Conservation (phyloP, 2,797 vertebrate species). For the Cossypha heuglini region DNA sequence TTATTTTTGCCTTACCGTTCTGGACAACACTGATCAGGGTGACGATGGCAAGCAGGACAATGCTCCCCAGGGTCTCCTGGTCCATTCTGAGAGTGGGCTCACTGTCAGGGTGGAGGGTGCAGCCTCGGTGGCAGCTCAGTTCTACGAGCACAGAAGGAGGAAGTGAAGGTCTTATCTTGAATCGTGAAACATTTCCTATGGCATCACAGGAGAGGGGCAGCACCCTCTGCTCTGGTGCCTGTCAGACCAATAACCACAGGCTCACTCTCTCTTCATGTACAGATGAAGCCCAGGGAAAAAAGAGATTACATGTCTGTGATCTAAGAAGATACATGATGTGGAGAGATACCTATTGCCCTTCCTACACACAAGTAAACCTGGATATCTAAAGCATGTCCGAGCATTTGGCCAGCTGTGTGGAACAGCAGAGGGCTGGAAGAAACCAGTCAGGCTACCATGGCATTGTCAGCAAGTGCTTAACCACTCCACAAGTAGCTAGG, state of each 20-base stretch:
- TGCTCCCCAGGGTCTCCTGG: constrained; percentile 78
- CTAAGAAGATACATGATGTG: neutral
- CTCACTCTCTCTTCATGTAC: fast-evolving
- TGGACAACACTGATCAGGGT: constrained; percentile 91
- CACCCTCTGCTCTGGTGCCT: neutral
- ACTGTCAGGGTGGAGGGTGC: neutral
- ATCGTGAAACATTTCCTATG: constrained; percentile 55
- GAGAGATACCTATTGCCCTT: neutral
- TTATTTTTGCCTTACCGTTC: constrained; percentile 82
- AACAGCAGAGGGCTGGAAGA: neutral
- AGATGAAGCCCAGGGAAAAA: neutral
- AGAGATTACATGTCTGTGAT: neutral
- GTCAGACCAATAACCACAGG: neutral
- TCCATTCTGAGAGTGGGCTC: constrained; percentile 74
- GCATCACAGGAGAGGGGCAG: neutral
- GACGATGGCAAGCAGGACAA: constrained; percentile 86
- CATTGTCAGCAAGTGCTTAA: fast-evolving
- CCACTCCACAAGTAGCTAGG: neutral
- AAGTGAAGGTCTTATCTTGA: constrained; percentile 68
- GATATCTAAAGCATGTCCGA: neutral
- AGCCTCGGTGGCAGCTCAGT: neutral
- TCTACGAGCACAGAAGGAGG: constrained; percentile 45
- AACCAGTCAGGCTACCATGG: neutral
- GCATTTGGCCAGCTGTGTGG: neutral
- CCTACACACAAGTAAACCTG: neutral